phyloP scores from a whole-genome alignment of 1,140 invertebrate genomes.

The Calycopis cecrops region DNA sequence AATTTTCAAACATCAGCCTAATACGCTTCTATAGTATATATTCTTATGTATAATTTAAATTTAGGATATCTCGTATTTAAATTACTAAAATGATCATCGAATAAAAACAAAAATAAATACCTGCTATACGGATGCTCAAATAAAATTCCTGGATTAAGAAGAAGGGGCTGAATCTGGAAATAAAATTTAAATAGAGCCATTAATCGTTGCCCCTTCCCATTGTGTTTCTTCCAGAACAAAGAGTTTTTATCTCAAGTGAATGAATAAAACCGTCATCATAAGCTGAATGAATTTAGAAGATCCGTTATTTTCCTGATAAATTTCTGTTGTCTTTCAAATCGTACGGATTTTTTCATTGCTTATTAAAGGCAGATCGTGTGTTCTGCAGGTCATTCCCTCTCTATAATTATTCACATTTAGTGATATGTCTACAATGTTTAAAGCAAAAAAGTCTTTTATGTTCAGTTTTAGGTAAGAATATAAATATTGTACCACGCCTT shows the following conservation, averaged over 20 bases:
- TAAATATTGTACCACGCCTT: not conserved
- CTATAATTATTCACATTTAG: no score
- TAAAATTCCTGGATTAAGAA: constrained; percentile 11
- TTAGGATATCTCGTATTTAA: no score
- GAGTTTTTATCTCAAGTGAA: constrained; percentile 14
- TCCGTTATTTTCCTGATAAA: constrained; percentile 8
- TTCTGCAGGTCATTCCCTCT: no score
- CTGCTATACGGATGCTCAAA: not conserved
- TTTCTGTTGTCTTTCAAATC: constrained; percentile 5
- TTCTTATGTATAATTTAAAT: no score
- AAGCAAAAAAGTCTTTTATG: no score
- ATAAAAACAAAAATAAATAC: constrained; percentile 1
- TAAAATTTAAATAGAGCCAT: constrained; percentile 14
- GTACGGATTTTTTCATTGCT: not conserved
- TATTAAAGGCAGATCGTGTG: no score
- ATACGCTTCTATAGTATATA: no score
- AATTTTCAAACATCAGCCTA: no score
- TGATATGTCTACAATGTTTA: no score
- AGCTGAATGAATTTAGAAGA: constrained; percentile 8
- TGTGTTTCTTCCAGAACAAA: constrained; percentile 16
- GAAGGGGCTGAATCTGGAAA: constrained; percentile 12
- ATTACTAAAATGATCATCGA: no score
- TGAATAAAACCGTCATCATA: constrained; percentile 13
- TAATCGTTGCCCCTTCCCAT: constrained; percentile 14
- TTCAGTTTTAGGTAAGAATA: no score